Conservation (phyloP, 2,113 vertebrate species). For the Barnardius zonarius region DNA sequence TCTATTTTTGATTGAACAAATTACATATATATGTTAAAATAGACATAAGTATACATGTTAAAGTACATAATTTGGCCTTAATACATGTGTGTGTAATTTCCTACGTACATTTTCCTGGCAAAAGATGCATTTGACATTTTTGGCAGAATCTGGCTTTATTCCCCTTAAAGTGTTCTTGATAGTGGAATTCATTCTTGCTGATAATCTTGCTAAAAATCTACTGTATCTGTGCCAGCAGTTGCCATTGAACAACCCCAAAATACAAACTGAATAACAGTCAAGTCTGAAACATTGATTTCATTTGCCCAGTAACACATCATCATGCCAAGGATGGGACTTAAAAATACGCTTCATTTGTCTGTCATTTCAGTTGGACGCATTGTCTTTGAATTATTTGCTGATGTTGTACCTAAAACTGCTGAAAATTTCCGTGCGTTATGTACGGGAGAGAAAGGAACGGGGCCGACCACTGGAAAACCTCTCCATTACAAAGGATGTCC, state of each 20-base stretch:
- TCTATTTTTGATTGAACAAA: background rate
- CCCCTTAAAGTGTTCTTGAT: background rate
- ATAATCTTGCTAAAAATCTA: background rate
- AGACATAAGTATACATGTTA: background rate
- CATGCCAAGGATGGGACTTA: background rate
- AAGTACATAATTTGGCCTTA: background rate
- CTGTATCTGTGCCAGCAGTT: background rate
- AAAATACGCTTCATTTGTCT: background rate
- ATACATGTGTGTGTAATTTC: background rate
- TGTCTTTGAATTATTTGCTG: constrained; percentile 91
- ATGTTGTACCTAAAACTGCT: constrained; percentile 91
- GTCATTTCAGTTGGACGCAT: constrained; percentile 83
- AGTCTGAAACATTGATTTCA: background rate
- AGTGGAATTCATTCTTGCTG: background rate
- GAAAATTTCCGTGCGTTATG: constrained; percentile 95
- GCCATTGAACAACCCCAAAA: background rate
- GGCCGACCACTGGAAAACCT: constrained; percentile 87
- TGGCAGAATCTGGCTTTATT: background rate
- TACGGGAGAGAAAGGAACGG: constrained; percentile 92
- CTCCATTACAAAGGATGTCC: constrained; percentile 97
- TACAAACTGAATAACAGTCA: background rate
- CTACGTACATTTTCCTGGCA: background rate
- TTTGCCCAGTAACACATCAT: background rate
- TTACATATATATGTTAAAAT: background rate
- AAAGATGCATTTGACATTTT: background rate